Evolutionary conservation across 1,140 invertebrate genomes (phyloP).

Genomic region (Ephestia elutella): DNA sequence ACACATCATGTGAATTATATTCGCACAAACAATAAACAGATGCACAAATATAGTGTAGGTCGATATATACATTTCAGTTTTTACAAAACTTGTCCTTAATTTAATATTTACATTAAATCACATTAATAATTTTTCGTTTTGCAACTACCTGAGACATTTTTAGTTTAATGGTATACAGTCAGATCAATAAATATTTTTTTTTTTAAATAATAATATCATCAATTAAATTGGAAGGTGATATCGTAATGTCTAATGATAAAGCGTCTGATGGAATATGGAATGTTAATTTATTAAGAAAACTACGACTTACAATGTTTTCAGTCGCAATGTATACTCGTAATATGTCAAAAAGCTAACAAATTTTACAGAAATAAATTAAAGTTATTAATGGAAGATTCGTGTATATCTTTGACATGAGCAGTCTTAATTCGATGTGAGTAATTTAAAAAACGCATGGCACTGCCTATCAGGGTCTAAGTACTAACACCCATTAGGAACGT

Average conservation of each 20-base stretch:
- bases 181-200: slow-evolving; percentile 11
- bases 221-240: too few relatives aligned
- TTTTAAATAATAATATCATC: too few relatives aligned
- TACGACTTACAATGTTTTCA: not conserved
- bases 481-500: slow-evolving; percentile 57
- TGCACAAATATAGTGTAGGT: slow-evolving; percentile 36
- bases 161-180: not conserved
- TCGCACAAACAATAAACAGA: slow-evolving; percentile 58
- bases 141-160: not conserved
- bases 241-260: too few relatives aligned
- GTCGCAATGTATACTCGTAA: not conserved
- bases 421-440: slow-evolving; percentile 66
- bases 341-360: too few relatives aligned
- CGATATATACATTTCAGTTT: slow-evolving; percentile 34
- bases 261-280: too few relatives aligned
- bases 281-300: too few relatives aligned
- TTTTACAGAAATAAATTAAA: not conserved
- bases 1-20: slow-evolving; percentile 51
- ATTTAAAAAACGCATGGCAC: slow-evolving; percentile 54
- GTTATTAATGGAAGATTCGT: slow-evolving; percentile 7
- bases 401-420: slow-evolving; percentile 38
- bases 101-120: slow-evolving; percentile 41
- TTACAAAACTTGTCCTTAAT: slow-evolving; percentile 37
- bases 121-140: slow-evolving; percentile 13
- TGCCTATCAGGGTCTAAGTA: slow-evolving; percentile 50